Evolutionary conservation across 2,797 vertebrate species (phyloP), one percentile per base, ranked within the genome.

Genomic region (Heteromormyrus szaboi): DNA sequence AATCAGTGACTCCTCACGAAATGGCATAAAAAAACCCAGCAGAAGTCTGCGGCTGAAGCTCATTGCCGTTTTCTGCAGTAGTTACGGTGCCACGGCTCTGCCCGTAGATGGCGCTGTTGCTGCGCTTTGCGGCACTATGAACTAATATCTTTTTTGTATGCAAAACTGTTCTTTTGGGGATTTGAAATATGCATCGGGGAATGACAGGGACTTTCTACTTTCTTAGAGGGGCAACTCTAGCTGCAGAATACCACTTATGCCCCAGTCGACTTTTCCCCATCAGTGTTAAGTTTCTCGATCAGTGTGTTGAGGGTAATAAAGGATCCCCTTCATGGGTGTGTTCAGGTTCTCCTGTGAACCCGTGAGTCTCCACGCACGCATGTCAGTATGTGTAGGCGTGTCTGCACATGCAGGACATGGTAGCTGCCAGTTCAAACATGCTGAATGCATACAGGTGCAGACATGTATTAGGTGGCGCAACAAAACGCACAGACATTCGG

Each of bases 101-200:
- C 84, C 65, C 1, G 9, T 88, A 89, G 89, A 85, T 87, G 81
- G 33, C 79, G 84, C 79, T 89, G 59, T 88, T 89, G 88, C 37
- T 76, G 59, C 87, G 41, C n/a, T n/a, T 25, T 51, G 25, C 33
- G n/a, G 11, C 6, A 53, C 29, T 48, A 4, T 48, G 53, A 87
- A 41, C 4, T 33, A 89, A 56, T 41, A 14, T 76, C 29, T 88
- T 22, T 65, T 65, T 68, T n/a, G 54, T n/a, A 89, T 83, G n/a
- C 72, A 81, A 19, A 53, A 56, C n/a, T 5, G 53, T 65, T 9
- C 62, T 56, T 85, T n/a, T 53, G 29, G 50, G 89, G 22, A 85
- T 89, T 88, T 62, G 41, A 89, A 56, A 85, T 89, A 62, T 85
- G 56, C 88, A 59, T 89, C 59, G 33, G 48, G 86, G 81, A 89